A percentile compares a stretch with the other conserved stretches of the same genome.
These are phyloP conservation scores for Megaceryle torquata DNA, from an alignment of 2,113 vertebrate species.

Conservation along the genomic window DNA sequence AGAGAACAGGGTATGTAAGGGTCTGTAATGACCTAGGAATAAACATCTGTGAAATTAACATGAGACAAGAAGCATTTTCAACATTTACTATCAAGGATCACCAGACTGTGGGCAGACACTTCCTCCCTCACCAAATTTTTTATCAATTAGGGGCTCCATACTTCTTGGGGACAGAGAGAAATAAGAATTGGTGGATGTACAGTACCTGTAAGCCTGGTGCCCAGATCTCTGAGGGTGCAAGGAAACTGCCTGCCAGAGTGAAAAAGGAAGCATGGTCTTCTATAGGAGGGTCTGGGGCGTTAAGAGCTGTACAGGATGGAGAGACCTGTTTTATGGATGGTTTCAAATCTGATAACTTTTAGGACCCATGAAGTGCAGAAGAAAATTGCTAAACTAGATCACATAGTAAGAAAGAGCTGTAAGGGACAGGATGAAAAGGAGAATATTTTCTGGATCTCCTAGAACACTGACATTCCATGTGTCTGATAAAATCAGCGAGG, in stretches of 20 bases:
- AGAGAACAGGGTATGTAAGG: neutral
- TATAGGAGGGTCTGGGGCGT: neutral
- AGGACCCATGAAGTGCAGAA: neutral
- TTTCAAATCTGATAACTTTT: neutral
- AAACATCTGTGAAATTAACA: neutral
- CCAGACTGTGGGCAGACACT: neutral
- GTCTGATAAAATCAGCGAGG: neutral
- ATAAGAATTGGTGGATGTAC: neutral
- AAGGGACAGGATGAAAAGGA: neutral
- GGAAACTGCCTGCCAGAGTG: neutral
- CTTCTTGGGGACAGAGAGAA: neutral
- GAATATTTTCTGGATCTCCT: neutral
- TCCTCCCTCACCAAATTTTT: neutral
- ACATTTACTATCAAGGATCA: neutral
- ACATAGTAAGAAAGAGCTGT: neutral
- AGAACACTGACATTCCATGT: neutral
- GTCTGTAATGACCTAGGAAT: neutral
- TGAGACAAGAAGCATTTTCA: neutral
- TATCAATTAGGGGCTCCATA: neutral
- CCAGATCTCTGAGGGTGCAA: neutral
- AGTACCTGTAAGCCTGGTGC: neutral
- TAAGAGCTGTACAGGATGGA: neutral
- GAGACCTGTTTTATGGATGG: neutral
- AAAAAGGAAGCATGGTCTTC: neutral
- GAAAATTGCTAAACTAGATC: neutral